phyloP scores from a whole-genome alignment of 2,113 vertebrate genomes.

The Crotalus tigris region DNA sequence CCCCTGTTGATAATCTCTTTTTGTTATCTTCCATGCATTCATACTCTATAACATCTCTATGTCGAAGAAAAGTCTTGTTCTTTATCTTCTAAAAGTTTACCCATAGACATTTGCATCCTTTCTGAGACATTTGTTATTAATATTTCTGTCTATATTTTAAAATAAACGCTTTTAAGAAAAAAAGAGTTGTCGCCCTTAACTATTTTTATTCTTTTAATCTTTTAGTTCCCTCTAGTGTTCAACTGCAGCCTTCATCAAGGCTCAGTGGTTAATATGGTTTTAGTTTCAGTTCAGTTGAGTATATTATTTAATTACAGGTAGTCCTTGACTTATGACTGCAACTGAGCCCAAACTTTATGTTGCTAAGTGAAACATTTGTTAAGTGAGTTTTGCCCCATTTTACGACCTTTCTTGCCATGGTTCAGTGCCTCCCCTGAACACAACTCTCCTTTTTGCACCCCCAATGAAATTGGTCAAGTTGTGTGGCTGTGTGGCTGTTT shows the following conservation, averaged over 20 bases:
- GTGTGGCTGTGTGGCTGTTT: too few species aligned
- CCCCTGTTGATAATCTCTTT: not conserved
- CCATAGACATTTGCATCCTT: not conserved
- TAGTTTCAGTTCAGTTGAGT: not conserved
- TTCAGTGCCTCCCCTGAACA: too few species aligned
- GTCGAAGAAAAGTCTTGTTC: not conserved
- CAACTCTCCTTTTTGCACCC: too few species aligned
- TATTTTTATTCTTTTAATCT: not conserved
- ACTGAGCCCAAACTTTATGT: too few species aligned
- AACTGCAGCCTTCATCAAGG: not conserved
- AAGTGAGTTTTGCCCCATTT: too few species aligned
- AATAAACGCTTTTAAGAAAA: not conserved
- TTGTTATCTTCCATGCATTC: not conserved
- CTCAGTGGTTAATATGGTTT: not conserved
- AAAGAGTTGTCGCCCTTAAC: not conserved
- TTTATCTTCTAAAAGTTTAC: not conserved
- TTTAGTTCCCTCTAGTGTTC: not conserved
- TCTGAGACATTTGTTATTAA: not conserved
- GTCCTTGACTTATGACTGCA: too few species aligned
- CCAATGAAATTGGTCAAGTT: too few species aligned
- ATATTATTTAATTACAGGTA: not conserved
- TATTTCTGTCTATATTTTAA: not conserved
- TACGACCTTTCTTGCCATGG: too few species aligned
- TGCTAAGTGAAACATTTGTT: too few species aligned
- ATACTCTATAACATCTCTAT: not conserved